Conservation (phyloP, 2,888 invertebrate genomes). For the Spodoptera picta region DNA sequence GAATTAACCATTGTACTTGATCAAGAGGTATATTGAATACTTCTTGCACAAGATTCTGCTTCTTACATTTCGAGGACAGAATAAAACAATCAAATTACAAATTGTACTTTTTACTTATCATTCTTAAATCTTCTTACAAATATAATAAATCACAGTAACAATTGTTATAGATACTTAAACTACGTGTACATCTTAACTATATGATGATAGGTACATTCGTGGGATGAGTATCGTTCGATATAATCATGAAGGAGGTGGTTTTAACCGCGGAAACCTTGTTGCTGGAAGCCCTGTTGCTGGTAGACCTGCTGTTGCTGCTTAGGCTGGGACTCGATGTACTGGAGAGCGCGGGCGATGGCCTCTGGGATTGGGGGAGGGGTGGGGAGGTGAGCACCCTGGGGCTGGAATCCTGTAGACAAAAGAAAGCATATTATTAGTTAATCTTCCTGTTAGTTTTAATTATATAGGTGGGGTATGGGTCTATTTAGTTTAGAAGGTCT, state of each 20-base stretch:
- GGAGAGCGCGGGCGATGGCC: constrained; percentile 87
- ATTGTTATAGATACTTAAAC: constrained; percentile 66
- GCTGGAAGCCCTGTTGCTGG: constrained; percentile 59
- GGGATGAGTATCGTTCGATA: constrained; percentile 55
- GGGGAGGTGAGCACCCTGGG: constrained; percentile 89
- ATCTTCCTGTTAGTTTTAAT: too few species aligned
- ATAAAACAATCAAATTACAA: constrained; percentile 23
- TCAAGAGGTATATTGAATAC: too few species aligned
- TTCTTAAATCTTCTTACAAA: constrained; percentile 66
- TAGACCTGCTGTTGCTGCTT: constrained; percentile 75
- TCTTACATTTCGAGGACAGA: neutral
- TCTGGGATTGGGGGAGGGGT: constrained; percentile 90
- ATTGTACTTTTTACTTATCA: constrained; percentile 50
- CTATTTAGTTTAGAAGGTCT: too few species aligned
- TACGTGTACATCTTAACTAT: constrained; percentile 60
- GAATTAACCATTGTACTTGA: too few species aligned
- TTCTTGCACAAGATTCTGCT: too few species aligned
- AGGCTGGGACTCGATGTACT: constrained; percentile 70
- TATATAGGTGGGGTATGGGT: too few species aligned
- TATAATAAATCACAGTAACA: constrained; percentile 85
- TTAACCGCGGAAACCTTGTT: constrained; percentile 74
- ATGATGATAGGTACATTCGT: constrained; percentile 56
- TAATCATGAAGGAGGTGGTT: constrained; percentile 14
- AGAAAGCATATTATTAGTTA: constrained; percentile 3
- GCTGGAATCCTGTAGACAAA: constrained; percentile 87